A percentile compares a stretch with the other conserved stretches of the same genome.
These are phyloP conservation scores for Anableps anableps DNA, from an alignment of 2,797 vertebrate species.

Conservation along the genomic window DNA sequence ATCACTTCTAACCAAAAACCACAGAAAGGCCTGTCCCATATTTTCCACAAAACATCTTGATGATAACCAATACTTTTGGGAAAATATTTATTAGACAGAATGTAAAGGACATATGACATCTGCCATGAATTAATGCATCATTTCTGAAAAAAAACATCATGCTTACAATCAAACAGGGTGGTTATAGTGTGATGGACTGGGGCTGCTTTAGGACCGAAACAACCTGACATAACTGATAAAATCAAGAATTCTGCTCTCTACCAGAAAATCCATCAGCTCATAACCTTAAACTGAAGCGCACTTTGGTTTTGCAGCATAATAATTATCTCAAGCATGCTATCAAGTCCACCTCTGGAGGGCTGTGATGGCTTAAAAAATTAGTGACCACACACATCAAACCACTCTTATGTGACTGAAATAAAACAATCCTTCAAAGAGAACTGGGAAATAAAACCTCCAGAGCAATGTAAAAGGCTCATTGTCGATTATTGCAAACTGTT, in stretches of 20 bases:
- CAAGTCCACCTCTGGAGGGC: background rate
- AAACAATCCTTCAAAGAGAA: background rate
- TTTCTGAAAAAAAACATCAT: no score
- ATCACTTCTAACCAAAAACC: background rate
- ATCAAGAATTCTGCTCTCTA: background rate
- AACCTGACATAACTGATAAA: no score
- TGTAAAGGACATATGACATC: no score
- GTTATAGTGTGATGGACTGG: no score
- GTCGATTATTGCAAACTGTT: background rate
- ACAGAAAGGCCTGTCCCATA: background rate
- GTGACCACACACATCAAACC: background rate
- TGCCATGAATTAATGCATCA: no score
- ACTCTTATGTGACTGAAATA: background rate
- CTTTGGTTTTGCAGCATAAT: background rate
- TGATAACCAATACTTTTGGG: background rate
- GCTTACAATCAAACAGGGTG: no score
- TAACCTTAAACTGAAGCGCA: background rate
- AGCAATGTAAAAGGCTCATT: background rate
- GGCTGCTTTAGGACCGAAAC: no score
- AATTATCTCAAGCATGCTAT: background rate
- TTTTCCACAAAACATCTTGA: background rate
- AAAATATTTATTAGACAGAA: background rate
- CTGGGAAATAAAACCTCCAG: background rate
- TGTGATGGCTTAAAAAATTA: background rate
- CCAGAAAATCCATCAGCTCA: background rate